Evolutionary conservation across 2,888 invertebrate genomes (phyloP).

Genomic region (Chrysopilus asiliformis): DNA sequence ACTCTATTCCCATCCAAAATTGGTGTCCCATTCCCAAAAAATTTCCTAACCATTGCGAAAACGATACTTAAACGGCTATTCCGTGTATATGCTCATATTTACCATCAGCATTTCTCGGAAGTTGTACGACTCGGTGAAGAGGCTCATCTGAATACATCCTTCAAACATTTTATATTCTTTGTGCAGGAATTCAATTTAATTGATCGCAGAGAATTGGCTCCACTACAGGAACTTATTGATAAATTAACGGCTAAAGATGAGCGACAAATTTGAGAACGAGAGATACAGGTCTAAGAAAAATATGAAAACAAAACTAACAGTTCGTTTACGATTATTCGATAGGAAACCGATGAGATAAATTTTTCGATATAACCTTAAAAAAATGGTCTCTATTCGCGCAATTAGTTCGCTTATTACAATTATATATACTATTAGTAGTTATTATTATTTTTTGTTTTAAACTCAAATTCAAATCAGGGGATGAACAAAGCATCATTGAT

Average conservation of each 20-base stretch:
- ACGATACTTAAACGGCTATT: conserved; percentile 96
- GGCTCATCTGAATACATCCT: conserved; percentile 97
- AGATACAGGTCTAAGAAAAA: neutral
- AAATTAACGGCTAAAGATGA: conserved; percentile 83
- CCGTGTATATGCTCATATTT: conserved; percentile 98
- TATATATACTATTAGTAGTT: too few relatives aligned
- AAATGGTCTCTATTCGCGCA: too few relatives aligned
- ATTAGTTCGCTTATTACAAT: too few relatives aligned
- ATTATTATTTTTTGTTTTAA: too few relatives aligned
- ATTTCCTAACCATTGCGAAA: conserved; percentile 92
- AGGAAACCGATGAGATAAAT: neutral
- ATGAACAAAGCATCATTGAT: too few relatives aligned
- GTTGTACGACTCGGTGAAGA: conserved; percentile 96
- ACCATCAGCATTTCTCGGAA: conserved; percentile 97
- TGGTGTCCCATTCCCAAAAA: conserved; percentile 96
- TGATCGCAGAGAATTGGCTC: conserved; percentile 90
- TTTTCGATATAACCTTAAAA: too few relatives aligned
- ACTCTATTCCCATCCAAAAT: conserved; percentile 97
- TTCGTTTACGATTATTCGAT: neutral
- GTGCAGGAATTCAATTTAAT: conserved; percentile 93
- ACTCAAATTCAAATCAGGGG: too few relatives aligned
- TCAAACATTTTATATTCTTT: conserved; percentile 96
- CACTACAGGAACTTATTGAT: conserved; percentile 94
- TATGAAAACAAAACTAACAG: neutral
- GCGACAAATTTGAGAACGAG: conserved; percentile 47